Evolutionary conservation across 2,113 vertebrate genomes (phyloP).

Genomic region (Clarias macrocephalus): DNA sequence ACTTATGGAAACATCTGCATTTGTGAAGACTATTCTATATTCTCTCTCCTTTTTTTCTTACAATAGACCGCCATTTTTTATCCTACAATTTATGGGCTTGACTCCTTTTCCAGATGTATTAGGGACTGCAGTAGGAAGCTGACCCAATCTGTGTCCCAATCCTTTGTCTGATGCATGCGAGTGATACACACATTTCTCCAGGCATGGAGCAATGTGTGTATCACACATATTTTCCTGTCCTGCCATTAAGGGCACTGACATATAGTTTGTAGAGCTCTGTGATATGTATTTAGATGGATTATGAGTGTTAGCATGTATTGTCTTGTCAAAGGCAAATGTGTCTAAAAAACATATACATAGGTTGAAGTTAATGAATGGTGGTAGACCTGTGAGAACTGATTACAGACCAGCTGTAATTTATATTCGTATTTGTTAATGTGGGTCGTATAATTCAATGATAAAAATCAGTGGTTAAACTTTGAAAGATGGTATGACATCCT

Average conservation of each 20-base stretch:
- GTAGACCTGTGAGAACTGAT: slow-evolving; percentile 18
- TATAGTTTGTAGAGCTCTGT: slow-evolving; percentile 44
- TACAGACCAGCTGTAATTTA: slow-evolving; percentile 2
- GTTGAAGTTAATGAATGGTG: slow-evolving; percentile 12
- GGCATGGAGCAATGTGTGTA: slow-evolving; percentile 16
- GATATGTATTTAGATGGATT: slow-evolving; percentile 10
- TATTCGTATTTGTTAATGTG: neutral
- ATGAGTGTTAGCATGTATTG: slow-evolving; percentile 29
- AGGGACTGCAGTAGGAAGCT: slow-evolving; percentile 50
- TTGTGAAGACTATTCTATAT: slow-evolving; percentile 60
- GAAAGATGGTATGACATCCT: neutral
- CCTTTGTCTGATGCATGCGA: slow-evolving; percentile 41
- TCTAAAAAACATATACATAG: slow-evolving; percentile 30
- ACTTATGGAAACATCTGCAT: slow-evolving; percentile 65
- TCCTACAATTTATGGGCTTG: slow-evolving; percentile 61
- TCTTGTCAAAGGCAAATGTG: slow-evolving; percentile 56
- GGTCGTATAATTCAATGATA: neutral
- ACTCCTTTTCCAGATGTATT: slow-evolving; percentile 69
- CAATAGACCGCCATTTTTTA: slow-evolving; percentile 50
- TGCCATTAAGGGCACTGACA: slow-evolving; percentile 31
- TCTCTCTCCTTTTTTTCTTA: slow-evolving; percentile 18
- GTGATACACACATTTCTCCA: neutral
- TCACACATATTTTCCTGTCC: slow-evolving; percentile 42
- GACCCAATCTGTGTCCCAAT: slow-evolving; percentile 47
- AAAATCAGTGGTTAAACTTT: neutral